Conservation (phyloP, 2,797 vertebrate genomes). For the Acipenser transmontanus region DNA sequence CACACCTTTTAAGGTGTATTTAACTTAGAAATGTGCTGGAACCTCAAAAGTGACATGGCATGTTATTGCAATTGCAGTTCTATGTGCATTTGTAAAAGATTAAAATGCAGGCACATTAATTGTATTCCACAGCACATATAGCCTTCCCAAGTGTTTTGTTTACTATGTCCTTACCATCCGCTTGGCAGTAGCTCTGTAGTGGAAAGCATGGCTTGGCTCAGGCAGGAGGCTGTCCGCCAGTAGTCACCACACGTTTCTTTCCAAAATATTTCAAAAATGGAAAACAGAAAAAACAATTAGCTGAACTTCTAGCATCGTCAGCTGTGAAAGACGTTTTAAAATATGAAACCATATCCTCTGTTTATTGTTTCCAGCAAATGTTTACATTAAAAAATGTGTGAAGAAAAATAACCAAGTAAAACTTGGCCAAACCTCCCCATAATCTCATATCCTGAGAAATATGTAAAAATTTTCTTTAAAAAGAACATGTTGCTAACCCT, state of each 20-base stretch:
- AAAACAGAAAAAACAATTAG: slow-evolving; percentile 7
- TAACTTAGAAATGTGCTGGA: too few relatives aligned
- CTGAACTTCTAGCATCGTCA: neutral
- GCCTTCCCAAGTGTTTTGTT: slow-evolving; percentile 6
- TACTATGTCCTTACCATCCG: slow-evolving; percentile 13
- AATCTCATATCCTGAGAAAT: slow-evolving; percentile 45
- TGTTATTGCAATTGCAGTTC: too few relatives aligned
- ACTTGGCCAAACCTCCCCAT: slow-evolving; percentile 20
- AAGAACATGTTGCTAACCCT: slow-evolving; percentile 46
- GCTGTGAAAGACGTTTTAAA: neutral
- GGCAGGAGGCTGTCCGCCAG: slow-evolving; percentile 9
- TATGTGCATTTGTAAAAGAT: too few relatives aligned
- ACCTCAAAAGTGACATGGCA: too few relatives aligned
- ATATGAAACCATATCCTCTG: neutral
- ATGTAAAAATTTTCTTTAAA: slow-evolving; percentile 7
- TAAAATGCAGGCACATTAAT: too few relatives aligned
- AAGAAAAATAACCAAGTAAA: slow-evolving; percentile 53
- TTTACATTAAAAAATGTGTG: slow-evolving; percentile 37
- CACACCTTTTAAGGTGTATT: too few relatives aligned
- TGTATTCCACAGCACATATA: too few relatives aligned
- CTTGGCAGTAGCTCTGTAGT: slow-evolving; percentile 14
- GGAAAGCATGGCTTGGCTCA: slow-evolving; percentile 20
- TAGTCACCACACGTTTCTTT: slow-evolving; percentile 15
- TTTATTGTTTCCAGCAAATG: slow-evolving; percentile 45
- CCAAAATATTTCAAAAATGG: slow-evolving; percentile 23